Conservation (phyloP, 2,113 vertebrate genomes). For the Potamarius usumacintae region DNA sequence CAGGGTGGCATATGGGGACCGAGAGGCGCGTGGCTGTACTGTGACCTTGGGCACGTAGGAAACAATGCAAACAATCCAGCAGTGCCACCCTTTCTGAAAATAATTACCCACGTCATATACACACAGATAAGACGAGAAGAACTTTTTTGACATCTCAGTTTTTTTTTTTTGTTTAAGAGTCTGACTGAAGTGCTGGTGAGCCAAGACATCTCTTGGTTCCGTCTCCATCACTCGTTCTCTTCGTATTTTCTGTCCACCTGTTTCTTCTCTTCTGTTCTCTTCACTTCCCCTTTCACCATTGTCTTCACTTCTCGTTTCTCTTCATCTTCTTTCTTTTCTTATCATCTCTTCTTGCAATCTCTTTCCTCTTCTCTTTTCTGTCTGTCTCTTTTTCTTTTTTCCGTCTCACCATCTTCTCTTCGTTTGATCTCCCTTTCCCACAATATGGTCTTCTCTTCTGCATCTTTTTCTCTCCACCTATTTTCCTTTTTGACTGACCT, state of each 20-base stretch:
- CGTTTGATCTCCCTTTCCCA: background rate
- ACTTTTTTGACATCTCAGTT: background rate
- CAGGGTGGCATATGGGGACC: slow-evolving; percentile 57
- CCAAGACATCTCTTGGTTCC: background rate
- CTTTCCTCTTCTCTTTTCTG: background rate
- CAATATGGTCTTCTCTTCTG: background rate
- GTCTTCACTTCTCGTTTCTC: background rate
- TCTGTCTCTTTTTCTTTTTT: background rate
- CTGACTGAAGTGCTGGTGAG: background rate
- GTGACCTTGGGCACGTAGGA: slow-evolving; percentile 50
- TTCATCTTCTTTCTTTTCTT: background rate
- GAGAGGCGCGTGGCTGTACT: slow-evolving; percentile 43
- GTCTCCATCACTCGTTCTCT: background rate
- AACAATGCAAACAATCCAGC: slow-evolving; percentile 47
- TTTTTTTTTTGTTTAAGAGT: background rate
- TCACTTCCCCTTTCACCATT: background rate
- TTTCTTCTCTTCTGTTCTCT: background rate
- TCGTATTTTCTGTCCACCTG: fast-evolving
- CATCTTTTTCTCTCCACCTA: background rate
- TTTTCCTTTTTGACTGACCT: background rate
- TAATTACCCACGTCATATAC: slow-evolving; percentile 15
- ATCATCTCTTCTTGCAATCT: background rate
- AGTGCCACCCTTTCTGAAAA: slow-evolving; percentile 34
- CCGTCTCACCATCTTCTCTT: background rate
- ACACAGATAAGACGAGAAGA: background rate